Base-by-base conservation (phyloP, 2,113 vertebrate genomes). In the Spea multiplicata region DNA sequence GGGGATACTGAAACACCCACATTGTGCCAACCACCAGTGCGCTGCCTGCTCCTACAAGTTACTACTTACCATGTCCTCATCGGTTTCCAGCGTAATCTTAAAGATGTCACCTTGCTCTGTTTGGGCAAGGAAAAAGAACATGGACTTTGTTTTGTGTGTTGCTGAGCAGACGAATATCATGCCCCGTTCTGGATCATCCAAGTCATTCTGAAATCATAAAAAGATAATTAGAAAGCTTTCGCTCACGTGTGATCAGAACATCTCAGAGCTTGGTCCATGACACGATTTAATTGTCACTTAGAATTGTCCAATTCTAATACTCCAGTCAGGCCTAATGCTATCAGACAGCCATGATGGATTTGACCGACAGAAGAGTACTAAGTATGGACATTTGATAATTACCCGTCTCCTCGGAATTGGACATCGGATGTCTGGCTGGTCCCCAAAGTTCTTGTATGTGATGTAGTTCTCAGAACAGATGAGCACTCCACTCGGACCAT, bases 401-500 rank as follows among this genome's bases (percentile, higher is more conserved):
- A 99, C 97, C 92, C 97, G 91, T 80, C 97, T 95, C 76, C 97
- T 94, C 6, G 97, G 97, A 87, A 99, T 99, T 4, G 97, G 97
- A 83, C 97, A 99, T 55, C 97, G 95, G 80, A 99, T 99, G 86
- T 99, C 97, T 2, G 97, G 97, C 83, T 99, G 97, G 87, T 99
- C 96, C 76, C 97, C 97, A 10, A 99, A 99, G 78, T 99, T 99
- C 86, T 99, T 99, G 62, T 99, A 99, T 5, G 97, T 99, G 83
- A 99, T 99, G 62, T 99, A 99, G 84, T 99, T 99, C 90, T 99
- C 97, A 13, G 97, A 99, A 84, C 97, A 99, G 82, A 99, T 99
- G 69, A 99, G 91, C 48, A 99, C 97, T 9, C 97, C 97, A 0
- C 97, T 99, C 45, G 97, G 97, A 3, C 97, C 97, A 83, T 99